Base-by-base conservation (phyloP, 2,888 invertebrate genomes). In the Platycheirus albimanus region DNA sequence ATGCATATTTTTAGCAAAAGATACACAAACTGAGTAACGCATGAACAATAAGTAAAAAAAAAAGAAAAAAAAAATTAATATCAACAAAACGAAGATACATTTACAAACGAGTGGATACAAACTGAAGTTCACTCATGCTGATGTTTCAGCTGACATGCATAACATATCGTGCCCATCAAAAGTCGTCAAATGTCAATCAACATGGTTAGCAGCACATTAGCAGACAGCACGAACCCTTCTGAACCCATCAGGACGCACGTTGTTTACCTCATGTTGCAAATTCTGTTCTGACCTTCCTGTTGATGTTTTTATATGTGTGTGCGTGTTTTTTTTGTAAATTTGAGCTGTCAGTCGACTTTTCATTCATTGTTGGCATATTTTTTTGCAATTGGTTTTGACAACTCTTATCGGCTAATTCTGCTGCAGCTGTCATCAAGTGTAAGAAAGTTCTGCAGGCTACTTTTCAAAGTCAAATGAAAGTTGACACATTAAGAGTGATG, bases 161-260 rank as follows among this genome's bases (percentile, higher is more conserved):
- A 83, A 83, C 83, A 78, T 83, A 83, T 83, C 86, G 86, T 86
- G 86, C 86, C 85, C 86, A 87, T 86, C 86, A 86, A 86, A 86
- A 86, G 86, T 87, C 87, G 86, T 87, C 87, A 87, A 87, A 86
- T 87, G 87, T 87, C 87, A 87, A 87, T 87, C 87, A 87, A 86
- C 85, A 85, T 78, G 83, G 67, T 83, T 78, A 74, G 72, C 83
- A 83, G 74, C 72, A 78, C 72, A 77, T 69, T 83, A 78, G 61
- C 72, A 64, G 78, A 74, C 78, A 83, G 78, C 69, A 58, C 74
- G 67, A 47, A 78, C 78, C 81, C 81, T 78, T 74, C 72, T 83
- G 69, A 51, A 69, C 43, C 36, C 43, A 5, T 24, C 49, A 7
- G 2, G 13, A 3, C 17, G 56, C 20, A 38, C 52, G 38, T 61